Evolutionary conservation across 1,140 invertebrate species (phyloP).

Genomic region (Psilanteris sp.): DNA sequence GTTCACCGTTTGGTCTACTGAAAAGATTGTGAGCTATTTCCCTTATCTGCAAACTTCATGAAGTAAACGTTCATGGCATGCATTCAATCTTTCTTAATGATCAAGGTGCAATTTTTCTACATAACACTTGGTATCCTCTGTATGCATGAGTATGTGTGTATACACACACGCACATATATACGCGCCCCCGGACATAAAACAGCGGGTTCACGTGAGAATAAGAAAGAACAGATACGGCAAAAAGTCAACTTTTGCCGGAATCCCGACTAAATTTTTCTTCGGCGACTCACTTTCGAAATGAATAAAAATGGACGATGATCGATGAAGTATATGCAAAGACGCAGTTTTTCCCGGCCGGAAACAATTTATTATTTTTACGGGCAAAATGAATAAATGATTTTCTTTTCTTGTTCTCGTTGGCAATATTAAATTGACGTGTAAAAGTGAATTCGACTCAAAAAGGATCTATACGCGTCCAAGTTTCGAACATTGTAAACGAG

Average conservation of each 20-base stretch:
- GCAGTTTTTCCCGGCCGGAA: slow-evolving; percentile 2
- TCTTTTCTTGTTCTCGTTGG: slow-evolving; percentile 9
- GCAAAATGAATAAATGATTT: slow-evolving; percentile 23
- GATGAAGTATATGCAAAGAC: slow-evolving; percentile 27
- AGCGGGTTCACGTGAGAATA: slow-evolving; percentile 32
- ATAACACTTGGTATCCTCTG: slow-evolving; percentile 31
- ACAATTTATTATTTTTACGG: slow-evolving; percentile 25
- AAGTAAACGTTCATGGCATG: slow-evolving; percentile 48
- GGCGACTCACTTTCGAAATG: slow-evolving; percentile 16
- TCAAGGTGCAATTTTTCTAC: slow-evolving; percentile 53
- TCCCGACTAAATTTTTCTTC: slow-evolving; percentile 23
- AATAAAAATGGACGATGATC: slow-evolving; percentile 26
- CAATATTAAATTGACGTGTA: slow-evolving; percentile 3
- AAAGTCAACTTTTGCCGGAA: slow-evolving; percentile 26
- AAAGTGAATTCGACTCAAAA: slow-evolving; percentile 17
- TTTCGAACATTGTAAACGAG: slow-evolving; percentile 24
- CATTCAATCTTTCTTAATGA: slow-evolving; percentile 59
- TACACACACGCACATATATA: slow-evolving; percentile 22
- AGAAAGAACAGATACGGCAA: slow-evolving; percentile 17
- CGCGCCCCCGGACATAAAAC: slow-evolving; percentile 38
- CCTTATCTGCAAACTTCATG: slow-evolving; percentile 51
- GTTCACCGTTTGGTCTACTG: slow-evolving; percentile 29
- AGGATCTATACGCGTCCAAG: slow-evolving; percentile 1
- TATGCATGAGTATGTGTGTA: no score
- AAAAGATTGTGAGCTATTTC: slow-evolving; percentile 50